These are phyloP conservation scores for Pipra filicauda DNA, from an alignment of 2,113 vertebrate species.

Conservation along the genomic window DNA sequence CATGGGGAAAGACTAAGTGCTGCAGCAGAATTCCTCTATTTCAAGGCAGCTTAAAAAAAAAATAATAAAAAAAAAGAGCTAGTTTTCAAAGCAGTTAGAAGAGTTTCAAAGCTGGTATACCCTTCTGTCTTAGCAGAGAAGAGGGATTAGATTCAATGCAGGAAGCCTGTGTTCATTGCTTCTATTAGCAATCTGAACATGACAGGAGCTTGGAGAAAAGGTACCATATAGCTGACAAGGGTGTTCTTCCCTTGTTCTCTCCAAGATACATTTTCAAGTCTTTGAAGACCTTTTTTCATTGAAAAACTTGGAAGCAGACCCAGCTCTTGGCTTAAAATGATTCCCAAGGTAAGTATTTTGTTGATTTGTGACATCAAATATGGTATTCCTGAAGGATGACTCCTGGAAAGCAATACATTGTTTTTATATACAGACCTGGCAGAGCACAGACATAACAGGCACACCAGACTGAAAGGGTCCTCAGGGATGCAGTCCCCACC, in stretches of 20 bases:
- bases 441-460: not conserved
- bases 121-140: not conserved
- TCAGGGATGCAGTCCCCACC: not conserved
- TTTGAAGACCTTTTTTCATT: not conserved
- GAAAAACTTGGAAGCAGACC: not conserved
- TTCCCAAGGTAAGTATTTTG: not conserved
- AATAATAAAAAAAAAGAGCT: too few relatives aligned
- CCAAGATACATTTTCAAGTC: not conserved
- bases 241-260: not conserved
- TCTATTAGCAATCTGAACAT: not conserved
- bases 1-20: not conserved
- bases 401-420: not conserved
- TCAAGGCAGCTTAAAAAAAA: not conserved
- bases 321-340: not conserved
- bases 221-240: not conserved
- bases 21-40: not conserved
- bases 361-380: not conserved
- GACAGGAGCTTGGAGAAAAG: not conserved
- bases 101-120: not conserved
- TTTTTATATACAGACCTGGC: not conserved
- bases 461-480: not conserved
- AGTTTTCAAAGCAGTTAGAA: not conserved
- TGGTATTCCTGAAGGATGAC: not conserved
- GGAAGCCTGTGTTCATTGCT: not conserved
- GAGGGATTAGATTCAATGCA: not conserved